Evolutionary conservation across 2,797 vertebrate genomes (phyloP), one percentile per base, ranked within the genome.

Genomic region (Etheostoma nigrum): DNA sequence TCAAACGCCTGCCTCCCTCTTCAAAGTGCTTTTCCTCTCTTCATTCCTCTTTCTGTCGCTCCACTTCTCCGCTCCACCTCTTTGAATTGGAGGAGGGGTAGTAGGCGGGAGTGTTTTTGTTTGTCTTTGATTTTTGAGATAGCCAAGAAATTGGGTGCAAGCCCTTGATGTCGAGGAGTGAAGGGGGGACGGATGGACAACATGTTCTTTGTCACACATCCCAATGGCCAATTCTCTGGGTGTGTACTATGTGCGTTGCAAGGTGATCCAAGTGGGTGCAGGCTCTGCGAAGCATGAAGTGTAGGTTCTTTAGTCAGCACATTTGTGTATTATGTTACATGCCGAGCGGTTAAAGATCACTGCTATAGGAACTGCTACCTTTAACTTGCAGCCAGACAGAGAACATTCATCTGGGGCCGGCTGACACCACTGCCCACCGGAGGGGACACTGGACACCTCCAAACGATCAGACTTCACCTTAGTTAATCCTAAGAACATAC

Each of bases 41-140:
- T 78, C 79, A 73, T 82, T 86, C 80, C 75, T 86, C 74, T 86
- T 71, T 78, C 83, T 75, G 86, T 79, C 45, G 40, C 89, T 82
- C 83, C 82, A 86, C 67, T 68, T 70, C 81, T 71, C 67, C 5
- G 10, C 72, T 87, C 70, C 36, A 61, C 68, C 86, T 78, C 82
- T 75, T 65, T 90, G 82, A 91, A 89, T 88, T 53, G 86, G 87
- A 88, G 82, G 86, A 90, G 76, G 84, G 72, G 78, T 21, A 42
- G 76, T 80, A 72, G 90, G 88, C 21, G 79, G 87, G 58, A 79
- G 90, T 88, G 92, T 94, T 93, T 95, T 93, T 95, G 94, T 95
- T 96, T 95, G 93, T 86, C 93, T 95, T 95, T 95, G 94, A 95
- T 96, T 96, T 94, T 93, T 82, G 81, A 83, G 93, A 95, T 96